Conservation (phyloP, 2,797 vertebrate genomes). For the Sebastes minor region DNA sequence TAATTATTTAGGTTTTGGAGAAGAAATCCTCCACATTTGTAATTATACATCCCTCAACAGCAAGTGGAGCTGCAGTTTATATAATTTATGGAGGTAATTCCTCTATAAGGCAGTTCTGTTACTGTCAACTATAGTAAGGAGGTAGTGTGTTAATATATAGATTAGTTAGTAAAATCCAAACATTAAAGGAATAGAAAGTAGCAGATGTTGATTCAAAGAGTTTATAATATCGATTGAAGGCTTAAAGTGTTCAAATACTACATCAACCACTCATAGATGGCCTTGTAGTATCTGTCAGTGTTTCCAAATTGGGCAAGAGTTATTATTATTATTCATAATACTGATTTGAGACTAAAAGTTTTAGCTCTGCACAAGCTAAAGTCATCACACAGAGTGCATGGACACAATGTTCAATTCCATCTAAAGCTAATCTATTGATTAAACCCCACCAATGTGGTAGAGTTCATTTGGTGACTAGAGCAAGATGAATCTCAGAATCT, state of each 20-base stretch:
- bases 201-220: constrained; percentile 15
- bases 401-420: constrained; percentile 96
- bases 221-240: not conserved
- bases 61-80: constrained; percentile 36
- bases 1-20: constrained; percentile 50
- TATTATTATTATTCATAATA: constrained; percentile 19
- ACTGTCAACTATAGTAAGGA: constrained; percentile 27
- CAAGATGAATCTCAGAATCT: constrained; percentile 98
- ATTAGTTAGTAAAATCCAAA: constrained; percentile 10
- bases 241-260: constrained; percentile 2
- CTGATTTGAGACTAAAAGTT: constrained; percentile 58
- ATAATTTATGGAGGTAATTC: constrained; percentile 4
- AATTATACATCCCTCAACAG: constrained; percentile 41
- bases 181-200: not conserved
- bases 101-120: constrained; percentile 28
- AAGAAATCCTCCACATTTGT: constrained; percentile 46
- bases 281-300: constrained; percentile 16
- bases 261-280: constrained; percentile 14
- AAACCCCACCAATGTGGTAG: constrained; percentile 99
- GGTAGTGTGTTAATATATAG: constrained; percentile 11
- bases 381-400: constrained; percentile 91
- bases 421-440: constrained; percentile 99
- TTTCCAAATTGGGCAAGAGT: constrained; percentile 27
- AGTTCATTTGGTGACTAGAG: constrained; percentile 99
- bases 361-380: constrained; percentile 59